These are phyloP conservation scores for Anser cygnoides DNA, from an alignment of 2,113 vertebrate genomes.

Conservation along the genomic window DNA sequence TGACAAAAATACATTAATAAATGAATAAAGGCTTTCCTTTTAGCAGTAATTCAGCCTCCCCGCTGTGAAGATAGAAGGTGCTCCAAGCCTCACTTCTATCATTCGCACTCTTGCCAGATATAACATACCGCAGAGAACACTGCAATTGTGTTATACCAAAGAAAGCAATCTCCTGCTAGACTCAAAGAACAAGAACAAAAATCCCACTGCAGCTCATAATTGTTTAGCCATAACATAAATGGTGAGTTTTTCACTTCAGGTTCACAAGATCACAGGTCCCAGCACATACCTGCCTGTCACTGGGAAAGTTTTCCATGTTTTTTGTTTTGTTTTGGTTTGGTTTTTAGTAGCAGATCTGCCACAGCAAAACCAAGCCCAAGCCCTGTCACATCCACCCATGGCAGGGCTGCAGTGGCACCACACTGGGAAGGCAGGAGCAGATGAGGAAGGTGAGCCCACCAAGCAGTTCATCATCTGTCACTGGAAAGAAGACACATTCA, in stretches of 20 bases:
- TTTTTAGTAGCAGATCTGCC: neutral
- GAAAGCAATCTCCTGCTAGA: neutral
- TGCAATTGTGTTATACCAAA: neutral
- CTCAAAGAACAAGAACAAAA: neutral
- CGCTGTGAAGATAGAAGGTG: neutral
- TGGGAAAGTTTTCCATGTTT: neutral
- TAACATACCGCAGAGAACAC: neutral
- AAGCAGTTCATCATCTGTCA: neutral
- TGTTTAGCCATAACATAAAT: neutral
- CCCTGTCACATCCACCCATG: neutral
- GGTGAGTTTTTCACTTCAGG: neutral
- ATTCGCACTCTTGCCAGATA: neutral
- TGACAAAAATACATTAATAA: neutral
- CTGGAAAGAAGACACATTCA: fast-evolving
- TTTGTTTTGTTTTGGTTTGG: neutral
- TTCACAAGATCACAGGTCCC: neutral
- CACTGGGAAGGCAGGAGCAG: neutral
- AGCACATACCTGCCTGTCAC: neutral
- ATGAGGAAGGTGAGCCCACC: neutral
- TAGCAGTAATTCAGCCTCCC: neutral
- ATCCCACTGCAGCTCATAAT: neutral
- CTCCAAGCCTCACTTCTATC: neutral
- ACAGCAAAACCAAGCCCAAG: fast-evolving
- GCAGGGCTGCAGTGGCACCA: fast-evolving
- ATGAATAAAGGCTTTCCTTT: neutral